Percentiles rank a stretch among this genome's conserved stretches.
These are phyloP conservation scores for Callaeas wilsoni DNA, from an alignment of 2,113 vertebrate species.

Conservation along the genomic window DNA sequence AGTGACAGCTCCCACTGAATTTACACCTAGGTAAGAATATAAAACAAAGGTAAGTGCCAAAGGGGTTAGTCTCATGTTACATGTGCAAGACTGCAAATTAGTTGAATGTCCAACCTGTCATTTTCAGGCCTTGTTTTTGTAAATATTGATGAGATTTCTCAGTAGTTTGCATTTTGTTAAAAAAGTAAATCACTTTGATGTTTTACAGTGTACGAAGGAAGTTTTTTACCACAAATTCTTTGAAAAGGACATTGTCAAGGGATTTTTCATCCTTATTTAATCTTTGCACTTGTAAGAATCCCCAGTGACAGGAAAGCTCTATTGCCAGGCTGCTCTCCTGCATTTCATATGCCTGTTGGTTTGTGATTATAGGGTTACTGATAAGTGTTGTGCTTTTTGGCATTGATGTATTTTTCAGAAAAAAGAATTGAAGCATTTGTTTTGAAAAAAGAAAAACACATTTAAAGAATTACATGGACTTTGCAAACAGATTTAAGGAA, in stretches of 20 bases:
- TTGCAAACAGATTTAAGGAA: constrained; percentile 62
- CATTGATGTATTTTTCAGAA: constrained; percentile 64
- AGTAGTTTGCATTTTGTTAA: background rate
- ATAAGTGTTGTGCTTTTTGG: constrained; percentile 51
- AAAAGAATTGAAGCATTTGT: constrained; percentile 58
- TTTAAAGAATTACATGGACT: constrained; percentile 59
- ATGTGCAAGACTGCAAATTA: background rate
- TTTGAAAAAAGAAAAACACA: constrained; percentile 54
- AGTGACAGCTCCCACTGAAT: background rate
- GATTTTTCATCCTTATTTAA: background rate
- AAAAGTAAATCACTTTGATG: background rate
- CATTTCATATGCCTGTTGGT: background rate
- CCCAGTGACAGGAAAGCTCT: background rate
- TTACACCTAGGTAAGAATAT: background rate
- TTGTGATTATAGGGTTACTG: constrained; percentile 45
- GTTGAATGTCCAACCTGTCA: background rate
- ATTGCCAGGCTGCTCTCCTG: background rate
- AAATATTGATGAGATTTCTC: background rate
- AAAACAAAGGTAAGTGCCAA: background rate
- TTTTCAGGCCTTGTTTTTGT: background rate
- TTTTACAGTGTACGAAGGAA: background rate
- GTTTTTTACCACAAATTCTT: background rate
- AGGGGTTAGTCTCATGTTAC: background rate
- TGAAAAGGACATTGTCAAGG: background rate
- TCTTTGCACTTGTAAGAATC: background rate